These are phyloP conservation scores for Lophotriccus pileatus DNA, from an alignment of 2,797 vertebrate species.

Conservation along the genomic window DNA sequence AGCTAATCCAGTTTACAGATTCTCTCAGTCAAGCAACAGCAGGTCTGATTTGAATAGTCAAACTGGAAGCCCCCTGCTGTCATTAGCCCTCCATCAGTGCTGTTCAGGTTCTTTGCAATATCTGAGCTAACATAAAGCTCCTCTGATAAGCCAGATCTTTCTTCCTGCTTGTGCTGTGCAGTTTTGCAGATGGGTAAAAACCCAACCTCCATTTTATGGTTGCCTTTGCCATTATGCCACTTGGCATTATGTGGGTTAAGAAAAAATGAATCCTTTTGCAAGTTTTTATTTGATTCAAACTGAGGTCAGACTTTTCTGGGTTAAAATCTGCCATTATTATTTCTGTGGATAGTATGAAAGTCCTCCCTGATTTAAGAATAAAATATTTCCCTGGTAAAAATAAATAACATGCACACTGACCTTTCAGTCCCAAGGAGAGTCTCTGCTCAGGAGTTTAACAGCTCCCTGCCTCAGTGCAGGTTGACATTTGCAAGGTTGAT, in stretches of 20 bases:
- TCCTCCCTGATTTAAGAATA: not conserved
- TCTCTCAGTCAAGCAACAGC: not conserved
- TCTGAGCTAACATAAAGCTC: not conserved
- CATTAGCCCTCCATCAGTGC: not conserved
- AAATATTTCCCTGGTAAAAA: not conserved
- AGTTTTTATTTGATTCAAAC: not conserved
- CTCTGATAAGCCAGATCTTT: fast-evolving
- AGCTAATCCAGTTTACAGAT: not conserved
- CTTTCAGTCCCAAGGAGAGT: slow-evolving; percentile 4
- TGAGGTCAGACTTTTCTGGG: not conserved
- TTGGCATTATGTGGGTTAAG: not conserved
- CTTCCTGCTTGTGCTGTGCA: not conserved
- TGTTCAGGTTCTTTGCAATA: not conserved
- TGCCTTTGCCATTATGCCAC: not conserved
- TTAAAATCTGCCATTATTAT: not conserved
- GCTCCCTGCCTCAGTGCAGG: slow-evolving; percentile 3
- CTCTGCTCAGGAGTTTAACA: not conserved
- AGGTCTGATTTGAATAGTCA: not conserved
- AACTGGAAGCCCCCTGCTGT: not conserved
- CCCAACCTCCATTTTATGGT: not conserved
- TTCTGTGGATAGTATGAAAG: not conserved
- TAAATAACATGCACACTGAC: slow-evolving; percentile 15
- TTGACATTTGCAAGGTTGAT: slow-evolving; percentile 33
- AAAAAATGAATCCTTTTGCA: not conserved
- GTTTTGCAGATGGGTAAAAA: not conserved